phyloP scores from a whole-genome alignment of 2,113 vertebrate species.

The Oreotrochilus melanogaster region DNA sequence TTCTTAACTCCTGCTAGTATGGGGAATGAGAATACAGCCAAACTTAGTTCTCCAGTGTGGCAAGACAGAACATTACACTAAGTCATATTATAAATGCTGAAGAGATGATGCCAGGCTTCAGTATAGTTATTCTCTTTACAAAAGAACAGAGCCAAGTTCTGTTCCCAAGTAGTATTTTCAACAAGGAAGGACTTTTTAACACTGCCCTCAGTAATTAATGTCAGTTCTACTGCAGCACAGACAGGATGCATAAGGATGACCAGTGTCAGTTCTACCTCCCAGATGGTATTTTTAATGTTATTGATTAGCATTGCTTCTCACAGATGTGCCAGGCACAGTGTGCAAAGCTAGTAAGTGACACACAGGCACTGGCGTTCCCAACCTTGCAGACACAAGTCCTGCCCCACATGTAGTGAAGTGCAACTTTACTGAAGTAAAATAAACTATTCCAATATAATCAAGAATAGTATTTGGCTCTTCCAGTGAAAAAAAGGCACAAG shows the following conservation, averaged over 20 bases:
- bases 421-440: not conserved
- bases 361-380: not conserved
- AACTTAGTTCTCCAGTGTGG: not conserved
- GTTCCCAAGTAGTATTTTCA: not conserved
- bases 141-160: not conserved
- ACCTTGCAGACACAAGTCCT: not conserved
- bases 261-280: not conserved
- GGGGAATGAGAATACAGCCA: not conserved
- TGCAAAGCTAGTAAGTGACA: not conserved
- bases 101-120: not conserved
- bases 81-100: not conserved
- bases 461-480: not conserved
- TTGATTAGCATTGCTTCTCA: not conserved
- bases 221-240: not conserved
- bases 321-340: not conserved
- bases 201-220: not conserved
- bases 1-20: not conserved
- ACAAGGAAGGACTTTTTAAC: not conserved
- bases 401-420: not conserved
- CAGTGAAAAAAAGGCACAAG: not conserved
- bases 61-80: not conserved
- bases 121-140: not conserved
- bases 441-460: not conserved
- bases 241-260: not conserved
- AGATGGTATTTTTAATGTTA: not conserved